Conservation (phyloP, 2,797 vertebrate genomes). For the Huso huso region DNA sequence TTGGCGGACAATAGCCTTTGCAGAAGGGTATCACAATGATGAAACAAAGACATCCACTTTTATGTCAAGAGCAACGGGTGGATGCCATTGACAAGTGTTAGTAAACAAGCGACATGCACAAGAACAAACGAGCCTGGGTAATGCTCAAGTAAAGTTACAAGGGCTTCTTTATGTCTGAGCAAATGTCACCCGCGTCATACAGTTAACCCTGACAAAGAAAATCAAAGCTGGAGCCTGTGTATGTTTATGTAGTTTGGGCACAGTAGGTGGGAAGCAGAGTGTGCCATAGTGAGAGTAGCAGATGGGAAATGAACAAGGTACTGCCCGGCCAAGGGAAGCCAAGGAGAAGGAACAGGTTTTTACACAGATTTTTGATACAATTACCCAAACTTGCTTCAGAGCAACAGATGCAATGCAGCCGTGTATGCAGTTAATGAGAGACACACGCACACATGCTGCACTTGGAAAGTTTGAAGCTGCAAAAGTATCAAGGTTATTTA, state of each 20-base stretch:
- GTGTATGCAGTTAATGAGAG: conserved; percentile 51
- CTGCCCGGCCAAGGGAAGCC: conserved; percentile 29
- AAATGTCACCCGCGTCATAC: conserved; percentile 41
- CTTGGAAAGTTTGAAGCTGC: conserved; percentile 14
- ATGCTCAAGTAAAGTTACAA: conserved; percentile 41
- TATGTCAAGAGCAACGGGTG: conserved; percentile 22
- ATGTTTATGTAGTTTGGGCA: conserved; percentile 51
- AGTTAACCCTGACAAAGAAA: conserved; percentile 42
- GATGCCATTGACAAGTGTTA: conserved; percentile 27
- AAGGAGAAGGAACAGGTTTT: conserved; percentile 51
- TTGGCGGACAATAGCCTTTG: conserved; percentile 29
- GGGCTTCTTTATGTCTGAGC: conserved; percentile 38
- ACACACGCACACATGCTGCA: conserved; percentile 53
- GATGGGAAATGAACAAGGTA: conserved; percentile 41
- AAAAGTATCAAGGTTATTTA: too few relatives aligned
- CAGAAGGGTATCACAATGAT: conserved; percentile 23
- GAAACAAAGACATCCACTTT: conserved; percentile 27
- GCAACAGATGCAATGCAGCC: conserved; percentile 55
- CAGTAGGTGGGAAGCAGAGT: conserved; percentile 43
- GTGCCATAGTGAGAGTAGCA: conserved; percentile 45
- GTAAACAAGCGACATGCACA: conserved; percentile 19
- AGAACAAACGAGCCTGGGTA: conserved; percentile 21
- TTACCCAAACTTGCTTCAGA: conserved; percentile 34
- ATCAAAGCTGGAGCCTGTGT: conserved; percentile 35
- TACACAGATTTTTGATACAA: conserved; percentile 55